A percentile compares a stretch with the other conserved stretches of the same genome.
phyloP scores from a whole-genome alignment of 2,888 invertebrate species.

The Keiferia lycopersicella region DNA sequence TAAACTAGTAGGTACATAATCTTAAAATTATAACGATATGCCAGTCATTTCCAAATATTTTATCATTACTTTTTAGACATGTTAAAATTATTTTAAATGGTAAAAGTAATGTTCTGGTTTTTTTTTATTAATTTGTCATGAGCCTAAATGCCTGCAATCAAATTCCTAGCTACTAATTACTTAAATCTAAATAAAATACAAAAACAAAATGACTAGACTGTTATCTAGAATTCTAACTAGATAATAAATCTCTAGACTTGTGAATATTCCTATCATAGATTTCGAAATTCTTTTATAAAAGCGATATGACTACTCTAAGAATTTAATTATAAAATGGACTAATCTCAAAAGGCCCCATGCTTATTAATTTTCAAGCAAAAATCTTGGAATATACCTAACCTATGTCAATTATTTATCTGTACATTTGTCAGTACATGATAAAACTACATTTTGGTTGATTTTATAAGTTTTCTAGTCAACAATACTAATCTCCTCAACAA shows the following conservation, averaged over 20 bases:
- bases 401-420: neutral
- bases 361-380: constrained; percentile 45
- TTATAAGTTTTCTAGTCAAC: neutral
- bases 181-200: neutral
- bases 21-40: too few species aligned
- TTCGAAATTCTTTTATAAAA: constrained; percentile 30
- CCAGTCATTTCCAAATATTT: neutral
- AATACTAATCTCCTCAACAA: neutral
- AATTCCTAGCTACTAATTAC: neutral
- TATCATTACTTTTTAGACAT: too few species aligned
- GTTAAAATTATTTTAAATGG: too few species aligned
- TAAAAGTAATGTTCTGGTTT: too few species aligned
- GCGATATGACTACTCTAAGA: constrained; percentile 33
- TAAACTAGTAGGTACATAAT: too few species aligned
- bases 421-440: neutral
- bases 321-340: constrained; percentile 45
- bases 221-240: neutral
- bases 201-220: constrained; percentile 18
- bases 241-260: constrained; percentile 16
- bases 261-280: constrained; percentile 16
- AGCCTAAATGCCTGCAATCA: neutral
- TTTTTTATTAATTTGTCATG: too few species aligned
- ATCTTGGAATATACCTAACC: constrained; percentile 28
- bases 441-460: neutral
- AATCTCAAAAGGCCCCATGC: constrained; percentile 51